Percentiles rank a stretch among this genome's conserved stretches.
phyloP scores from a whole-genome alignment of 2,113 vertebrate species.

The Formicarius rufipectus region DNA sequence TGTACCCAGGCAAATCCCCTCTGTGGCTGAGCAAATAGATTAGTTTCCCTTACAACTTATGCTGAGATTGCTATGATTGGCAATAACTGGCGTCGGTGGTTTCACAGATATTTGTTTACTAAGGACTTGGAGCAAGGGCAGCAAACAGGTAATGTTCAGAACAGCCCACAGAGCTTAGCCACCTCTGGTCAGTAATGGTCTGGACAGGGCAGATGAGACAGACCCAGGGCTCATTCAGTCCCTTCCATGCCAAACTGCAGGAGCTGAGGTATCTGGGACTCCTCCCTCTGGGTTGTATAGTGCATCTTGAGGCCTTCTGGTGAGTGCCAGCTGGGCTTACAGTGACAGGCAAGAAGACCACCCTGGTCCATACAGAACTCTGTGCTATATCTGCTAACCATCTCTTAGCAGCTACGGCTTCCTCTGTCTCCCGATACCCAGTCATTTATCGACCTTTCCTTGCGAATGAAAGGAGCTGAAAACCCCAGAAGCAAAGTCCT shows the following conservation, averaged over 20 bases:
- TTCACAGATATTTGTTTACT: neutral
- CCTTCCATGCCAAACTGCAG: neutral
- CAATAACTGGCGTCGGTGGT: neutral
- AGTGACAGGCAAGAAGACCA: neutral
- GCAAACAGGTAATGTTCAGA: neutral
- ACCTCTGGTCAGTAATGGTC: neutral
- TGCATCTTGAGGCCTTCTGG: neutral
- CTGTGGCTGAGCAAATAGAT: neutral
- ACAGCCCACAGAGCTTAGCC: neutral
- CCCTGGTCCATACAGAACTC: neutral
- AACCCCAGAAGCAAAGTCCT: neutral
- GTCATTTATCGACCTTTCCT: neutral
- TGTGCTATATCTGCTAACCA: neutral
- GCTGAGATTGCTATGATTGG: neutral
- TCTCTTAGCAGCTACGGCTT: neutral
- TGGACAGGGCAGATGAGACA: neutral
- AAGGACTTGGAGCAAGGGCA: neutral
- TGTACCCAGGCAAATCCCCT: neutral
- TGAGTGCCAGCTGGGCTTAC: neutral
- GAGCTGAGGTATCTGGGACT: neutral
- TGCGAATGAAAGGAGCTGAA: neutral
- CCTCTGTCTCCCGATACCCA: neutral
- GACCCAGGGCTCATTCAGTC: rapidly evolving
- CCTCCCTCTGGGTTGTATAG: neutral
- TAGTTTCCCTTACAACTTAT: neutral